These are phyloP conservation scores for Anthopleura sola DNA, from an alignment of 64 coral and sea anemone genomes.

Conservation along the genomic window DNA sequence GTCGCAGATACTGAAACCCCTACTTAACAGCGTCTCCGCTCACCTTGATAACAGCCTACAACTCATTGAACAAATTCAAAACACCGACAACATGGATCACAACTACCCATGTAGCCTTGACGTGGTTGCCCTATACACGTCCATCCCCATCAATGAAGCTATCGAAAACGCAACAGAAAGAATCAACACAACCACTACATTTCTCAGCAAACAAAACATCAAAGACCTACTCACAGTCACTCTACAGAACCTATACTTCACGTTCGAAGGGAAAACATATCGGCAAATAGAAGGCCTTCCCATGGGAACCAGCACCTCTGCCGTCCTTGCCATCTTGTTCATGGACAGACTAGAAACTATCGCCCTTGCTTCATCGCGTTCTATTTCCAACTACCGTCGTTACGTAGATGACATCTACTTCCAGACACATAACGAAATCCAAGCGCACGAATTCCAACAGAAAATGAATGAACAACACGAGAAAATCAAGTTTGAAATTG, in stretches of 20 bases:
- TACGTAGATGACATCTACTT: constrained; percentile 40
- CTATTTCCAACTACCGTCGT: background rate
- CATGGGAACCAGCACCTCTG: too few species aligned
- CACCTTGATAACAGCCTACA: constrained; percentile 44
- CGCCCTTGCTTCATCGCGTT: background rate
- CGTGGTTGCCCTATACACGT: constrained; percentile 18
- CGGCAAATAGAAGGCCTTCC: constrained; percentile 4
- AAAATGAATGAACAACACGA: constrained; percentile 17
- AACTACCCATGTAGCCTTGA: constrained; percentile 42
- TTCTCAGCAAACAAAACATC: constrained; percentile 1
- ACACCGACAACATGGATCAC: background rate
- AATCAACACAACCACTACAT: background rate
- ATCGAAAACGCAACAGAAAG: constrained; percentile 35
- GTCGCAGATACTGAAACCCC: constrained; percentile 31
- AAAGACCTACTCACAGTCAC: constrained; percentile 23
- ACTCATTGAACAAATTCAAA: constrained; percentile 43
- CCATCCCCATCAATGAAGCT: constrained; percentile 36
- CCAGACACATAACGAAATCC: constrained; percentile 20
- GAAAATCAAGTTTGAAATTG: constrained; percentile 36
- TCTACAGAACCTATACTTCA: constrained; percentile 32
- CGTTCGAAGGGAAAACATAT: background rate
- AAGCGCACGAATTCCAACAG: constrained; percentile 18
- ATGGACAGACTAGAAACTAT: constrained; percentile 50
- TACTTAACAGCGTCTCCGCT: constrained; percentile 25
- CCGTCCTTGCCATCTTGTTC: too few species aligned